A percentile compares a stretch with the other conserved stretches of the same genome.
Conservation (phyloP, 1,140 invertebrate species). For the Ditylenchus dipsaci region DNA sequence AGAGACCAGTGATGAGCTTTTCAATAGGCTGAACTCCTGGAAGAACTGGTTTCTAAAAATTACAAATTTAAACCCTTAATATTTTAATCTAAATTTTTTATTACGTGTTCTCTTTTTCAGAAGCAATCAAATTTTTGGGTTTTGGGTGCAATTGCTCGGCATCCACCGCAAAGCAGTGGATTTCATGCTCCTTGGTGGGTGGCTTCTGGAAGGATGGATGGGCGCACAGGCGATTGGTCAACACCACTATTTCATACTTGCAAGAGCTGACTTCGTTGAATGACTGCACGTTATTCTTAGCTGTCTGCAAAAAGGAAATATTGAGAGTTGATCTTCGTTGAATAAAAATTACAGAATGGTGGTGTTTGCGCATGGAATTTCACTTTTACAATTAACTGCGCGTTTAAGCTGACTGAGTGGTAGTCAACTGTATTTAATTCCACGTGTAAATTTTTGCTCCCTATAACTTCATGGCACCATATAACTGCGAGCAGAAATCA, state of each 20-base stretch:
- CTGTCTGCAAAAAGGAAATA: conserved; percentile 3
- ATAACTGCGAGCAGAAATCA: too few species aligned
- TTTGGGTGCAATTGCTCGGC: conserved; percentile 23
- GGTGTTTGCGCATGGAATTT: too few species aligned
- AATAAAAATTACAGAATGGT: too few species aligned
- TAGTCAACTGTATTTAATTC: too few species aligned
- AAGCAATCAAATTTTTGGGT: conserved; percentile 26
- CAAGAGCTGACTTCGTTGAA: conserved; percentile 87
- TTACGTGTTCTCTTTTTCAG: conserved; percentile 17
- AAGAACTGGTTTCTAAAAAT: background rate
- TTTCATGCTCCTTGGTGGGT: conserved; percentile 28
- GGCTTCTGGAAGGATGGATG: conserved; percentile 78
- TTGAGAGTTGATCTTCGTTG: too few species aligned
- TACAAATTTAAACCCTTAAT: too few species aligned
- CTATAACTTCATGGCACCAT: too few species aligned
- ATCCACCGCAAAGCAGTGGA: conserved; percentile 34
- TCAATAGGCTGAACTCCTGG: conserved; percentile 14
- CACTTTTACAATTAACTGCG: too few species aligned
- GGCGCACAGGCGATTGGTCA: conserved; percentile 76
- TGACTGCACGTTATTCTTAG: conserved; percentile 68
- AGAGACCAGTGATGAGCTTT: background rate
- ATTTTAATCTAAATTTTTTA: too few species aligned
- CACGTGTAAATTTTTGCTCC: too few species aligned
- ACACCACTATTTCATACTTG: conserved; percentile 82
- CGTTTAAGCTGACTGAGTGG: too few species aligned